A percentile compares a stretch with the other conserved stretches of the same genome.
Evolutionary conservation across 2,113 vertebrate species (phyloP).

Genomic region (Neodontobutis hainanensis): DNA sequence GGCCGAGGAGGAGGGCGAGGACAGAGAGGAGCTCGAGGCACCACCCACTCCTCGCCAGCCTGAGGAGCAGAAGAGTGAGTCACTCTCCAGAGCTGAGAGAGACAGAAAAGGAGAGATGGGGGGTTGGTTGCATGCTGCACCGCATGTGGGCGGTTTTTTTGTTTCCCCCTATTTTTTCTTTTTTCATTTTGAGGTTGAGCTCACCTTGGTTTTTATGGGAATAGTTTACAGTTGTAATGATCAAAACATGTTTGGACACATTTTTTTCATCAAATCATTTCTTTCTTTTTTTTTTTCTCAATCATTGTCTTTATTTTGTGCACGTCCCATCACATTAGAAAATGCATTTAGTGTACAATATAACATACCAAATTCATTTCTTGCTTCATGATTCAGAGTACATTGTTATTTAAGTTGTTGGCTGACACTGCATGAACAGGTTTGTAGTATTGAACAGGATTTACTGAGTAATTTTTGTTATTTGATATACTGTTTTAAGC

Average conservation of each 20-base stretch:
- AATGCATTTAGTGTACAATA: conserved; percentile 32
- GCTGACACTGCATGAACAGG: conserved; percentile 12
- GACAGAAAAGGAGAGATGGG: conserved; percentile 35
- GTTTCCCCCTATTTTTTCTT: conserved; percentile 17
- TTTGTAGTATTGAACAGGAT: conserved; percentile 15
- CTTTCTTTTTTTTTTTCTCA: conserved; percentile 27
- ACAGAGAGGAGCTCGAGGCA: conserved; percentile 93
- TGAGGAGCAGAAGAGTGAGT: conserved; percentile 94
- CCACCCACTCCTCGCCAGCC: conserved; percentile 89
- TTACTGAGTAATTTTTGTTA: background rate
- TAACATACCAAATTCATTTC: conserved; percentile 40
- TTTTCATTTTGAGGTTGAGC: conserved; percentile 40
- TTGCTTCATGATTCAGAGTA: conserved; percentile 23
- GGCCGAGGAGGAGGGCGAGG: conserved; percentile 95
- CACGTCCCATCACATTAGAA: conserved; percentile 32
- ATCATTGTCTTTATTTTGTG: conserved; percentile 37
- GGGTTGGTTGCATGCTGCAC: conserved; percentile 59
- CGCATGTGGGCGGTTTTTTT: conserved; percentile 51
- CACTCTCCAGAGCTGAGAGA: conserved; percentile 54
- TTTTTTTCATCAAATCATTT: conserved; percentile 31
- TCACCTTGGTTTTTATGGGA: conserved; percentile 1
- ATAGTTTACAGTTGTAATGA: conserved; percentile 14
- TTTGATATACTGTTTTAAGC: background rate
- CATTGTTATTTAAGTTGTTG: background rate
- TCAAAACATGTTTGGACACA: conserved; percentile 34